Evolutionary conservation across 2,797 vertebrate species (phyloP).

Genomic region (Sparus aurata): DNA sequence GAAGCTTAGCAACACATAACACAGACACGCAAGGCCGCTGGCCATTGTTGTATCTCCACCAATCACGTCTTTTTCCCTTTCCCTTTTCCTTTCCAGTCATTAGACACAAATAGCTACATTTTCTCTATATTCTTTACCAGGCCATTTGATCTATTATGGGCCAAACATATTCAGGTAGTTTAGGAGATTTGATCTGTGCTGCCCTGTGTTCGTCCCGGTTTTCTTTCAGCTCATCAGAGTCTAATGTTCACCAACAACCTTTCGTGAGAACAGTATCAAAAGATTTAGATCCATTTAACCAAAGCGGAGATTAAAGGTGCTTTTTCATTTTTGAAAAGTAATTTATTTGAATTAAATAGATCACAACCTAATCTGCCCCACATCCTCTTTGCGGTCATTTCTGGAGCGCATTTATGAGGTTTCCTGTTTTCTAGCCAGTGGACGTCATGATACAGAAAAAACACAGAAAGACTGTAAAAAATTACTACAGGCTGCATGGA

Average conservation of each 20-base stretch:
- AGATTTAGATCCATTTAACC: constrained; percentile 69
- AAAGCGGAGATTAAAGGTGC: constrained; percentile 66
- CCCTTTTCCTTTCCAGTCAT: constrained; percentile 68
- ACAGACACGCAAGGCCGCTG: constrained; percentile 35
- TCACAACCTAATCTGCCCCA: constrained; percentile 68
- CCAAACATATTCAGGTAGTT: constrained; percentile 20
- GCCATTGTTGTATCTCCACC: constrained; percentile 66
- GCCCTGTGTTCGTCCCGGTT: constrained; percentile 21
- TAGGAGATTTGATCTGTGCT: constrained; percentile 1
- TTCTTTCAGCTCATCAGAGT: constrained; percentile 33
- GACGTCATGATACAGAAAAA: constrained; percentile 56
- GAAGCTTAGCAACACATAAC: constrained; percentile 65
- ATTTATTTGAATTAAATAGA: constrained; percentile 75
- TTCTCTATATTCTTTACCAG: constrained; percentile 23
- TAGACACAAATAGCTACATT: constrained; percentile 44
- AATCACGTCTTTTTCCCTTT: constrained; percentile 47
- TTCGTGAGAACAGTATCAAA: constrained; percentile 57
- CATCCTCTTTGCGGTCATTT: constrained; percentile 66
- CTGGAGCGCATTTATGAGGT: constrained; percentile 46
- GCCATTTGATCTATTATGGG: constrained; percentile 14
- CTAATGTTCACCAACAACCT: constrained; percentile 24
- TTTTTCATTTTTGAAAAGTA: constrained; percentile 69
- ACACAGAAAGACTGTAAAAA: constrained; percentile 37
- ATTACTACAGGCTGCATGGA: constrained; percentile 15
- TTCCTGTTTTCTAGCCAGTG: constrained; percentile 52